Base-by-base conservation (phyloP, 2,797 vertebrate species). In the Holocentrus rufus region DNA sequence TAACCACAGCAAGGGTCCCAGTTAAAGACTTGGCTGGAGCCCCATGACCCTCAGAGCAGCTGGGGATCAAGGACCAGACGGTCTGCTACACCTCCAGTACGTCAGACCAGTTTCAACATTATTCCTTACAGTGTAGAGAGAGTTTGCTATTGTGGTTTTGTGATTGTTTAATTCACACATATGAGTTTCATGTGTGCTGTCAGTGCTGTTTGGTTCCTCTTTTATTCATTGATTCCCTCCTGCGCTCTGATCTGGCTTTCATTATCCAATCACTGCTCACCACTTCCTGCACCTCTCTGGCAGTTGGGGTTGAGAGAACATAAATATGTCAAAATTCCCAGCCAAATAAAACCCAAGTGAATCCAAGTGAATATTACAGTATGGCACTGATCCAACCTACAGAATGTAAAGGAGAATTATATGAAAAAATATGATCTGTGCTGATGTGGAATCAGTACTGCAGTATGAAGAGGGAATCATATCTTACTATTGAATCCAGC, bases 51-150 rank as follows among this genome's bases (percentile, higher is more conserved):
- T 68, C 20, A 42, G 59, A 77, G 66, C 49, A 79, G 60, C n/a
- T 65, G 44, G 57, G 52, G 75, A 73, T 88, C 74, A 81, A 72
- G 66, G 72, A 69, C 69, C 54, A 70, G 42, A 75, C 49, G 31
- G n/a, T 65, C 59, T 60, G 31, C 65, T 36, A 69, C 66, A n/a
- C 39, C 27, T 66, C 44, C 2, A 39, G 36, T 4, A 47, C 4
- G 17, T 47, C 25, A 42, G 36, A 44, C 34, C 1, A 14, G 7
- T 36, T 27, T 8, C 34, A 5, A 57, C 52, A n/a, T n/a, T n/a
- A n/a, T n/a, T n/a, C n/a, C n/a, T n/a, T n/a, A n/a, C n/a, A n/a
- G n/a, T n/a, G n/a, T 46, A 58, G 46, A 61, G 42, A 7, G 5
- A 44, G 1, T 11, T 11, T 3, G 42, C 42, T 44, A 15, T 44